These are phyloP conservation scores for Drosophila albomicans DNA, from an alignment of 1,140 invertebrate genomes.

Conservation along the genomic window DNA sequence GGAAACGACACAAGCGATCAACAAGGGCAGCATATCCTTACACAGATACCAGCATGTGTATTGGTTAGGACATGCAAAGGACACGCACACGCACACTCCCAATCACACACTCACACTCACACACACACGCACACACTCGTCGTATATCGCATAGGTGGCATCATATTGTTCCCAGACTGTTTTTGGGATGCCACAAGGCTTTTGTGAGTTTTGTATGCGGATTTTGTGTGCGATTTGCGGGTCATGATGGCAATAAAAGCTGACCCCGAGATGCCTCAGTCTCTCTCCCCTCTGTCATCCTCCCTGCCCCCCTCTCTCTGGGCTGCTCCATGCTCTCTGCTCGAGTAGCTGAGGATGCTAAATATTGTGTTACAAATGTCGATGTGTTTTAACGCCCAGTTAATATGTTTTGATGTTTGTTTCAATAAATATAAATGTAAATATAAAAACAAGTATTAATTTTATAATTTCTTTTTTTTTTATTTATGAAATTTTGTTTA, in stretches of 20 bases:
- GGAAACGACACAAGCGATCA: constrained; percentile 17
- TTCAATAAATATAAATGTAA: not conserved
- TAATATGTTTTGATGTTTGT: not conserved
- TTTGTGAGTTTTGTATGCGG: constrained; percentile 52
- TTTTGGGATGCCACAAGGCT: constrained; percentile 39
- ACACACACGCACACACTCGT: constrained; percentile 15
- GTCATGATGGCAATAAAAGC: constrained; percentile 56
- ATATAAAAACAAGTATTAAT: not conserved
- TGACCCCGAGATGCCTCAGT: constrained; percentile 10
- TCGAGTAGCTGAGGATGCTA: constrained; percentile 32
- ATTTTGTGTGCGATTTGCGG: constrained; percentile 57
- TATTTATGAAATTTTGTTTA: too few relatives aligned
- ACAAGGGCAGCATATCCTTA: constrained; percentile 36
- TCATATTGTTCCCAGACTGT: constrained; percentile 32
- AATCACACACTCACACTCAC: constrained; percentile 6
- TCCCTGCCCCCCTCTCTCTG: not conserved
- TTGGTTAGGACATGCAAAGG: constrained; percentile 17
- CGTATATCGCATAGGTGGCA: not conserved
- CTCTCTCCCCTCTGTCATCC: not conserved
- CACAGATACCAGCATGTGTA: constrained; percentile 14
- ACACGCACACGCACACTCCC: constrained; percentile 2
- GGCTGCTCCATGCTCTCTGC: not conserved
- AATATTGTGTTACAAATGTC: constrained; percentile 16
- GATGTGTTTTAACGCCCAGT: too few relatives aligned
- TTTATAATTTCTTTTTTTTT: too few relatives aligned